Evolutionary conservation across 2,797 vertebrate genomes (phyloP).

Genomic region (Sitta carolinensis): DNA sequence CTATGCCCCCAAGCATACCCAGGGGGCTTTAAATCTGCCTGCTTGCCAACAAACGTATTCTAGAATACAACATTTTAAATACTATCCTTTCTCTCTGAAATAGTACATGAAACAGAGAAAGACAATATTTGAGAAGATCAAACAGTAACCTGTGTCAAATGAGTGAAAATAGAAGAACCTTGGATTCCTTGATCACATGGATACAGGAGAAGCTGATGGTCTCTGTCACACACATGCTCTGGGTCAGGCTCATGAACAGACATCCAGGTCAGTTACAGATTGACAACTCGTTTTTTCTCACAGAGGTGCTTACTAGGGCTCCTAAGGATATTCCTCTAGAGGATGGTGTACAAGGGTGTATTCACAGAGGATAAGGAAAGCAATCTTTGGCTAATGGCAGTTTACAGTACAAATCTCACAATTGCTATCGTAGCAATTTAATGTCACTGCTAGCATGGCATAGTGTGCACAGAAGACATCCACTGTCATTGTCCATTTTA

Average conservation of each 20-base stretch:
- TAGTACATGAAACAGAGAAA: neutral
- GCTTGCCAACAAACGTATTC: neutral
- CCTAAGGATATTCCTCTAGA: neutral
- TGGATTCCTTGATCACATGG: neutral
- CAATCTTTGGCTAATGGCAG: neutral
- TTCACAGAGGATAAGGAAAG: neutral
- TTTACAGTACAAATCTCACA: neutral
- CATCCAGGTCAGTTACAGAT: neutral
- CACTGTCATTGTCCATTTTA: neutral
- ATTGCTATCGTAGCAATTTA: neutral
- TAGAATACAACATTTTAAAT: neutral
- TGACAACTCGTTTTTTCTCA: neutral
- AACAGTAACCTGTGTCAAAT: neutral
- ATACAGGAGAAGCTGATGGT: neutral
- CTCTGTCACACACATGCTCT: accelerated
- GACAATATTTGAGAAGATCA: neutral
- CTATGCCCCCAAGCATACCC: neutral
- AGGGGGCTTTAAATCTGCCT: neutral
- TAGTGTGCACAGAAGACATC: neutral
- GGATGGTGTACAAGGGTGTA: neutral
- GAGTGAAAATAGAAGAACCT: neutral
- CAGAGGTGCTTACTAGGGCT: neutral
- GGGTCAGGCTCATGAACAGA: neutral
- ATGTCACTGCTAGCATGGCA: neutral
- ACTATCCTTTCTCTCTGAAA: neutral